These are phyloP conservation scores for Blastobasis lacticolella DNA, from an alignment of 2,888 invertebrate genomes.

Conservation along the genomic window DNA sequence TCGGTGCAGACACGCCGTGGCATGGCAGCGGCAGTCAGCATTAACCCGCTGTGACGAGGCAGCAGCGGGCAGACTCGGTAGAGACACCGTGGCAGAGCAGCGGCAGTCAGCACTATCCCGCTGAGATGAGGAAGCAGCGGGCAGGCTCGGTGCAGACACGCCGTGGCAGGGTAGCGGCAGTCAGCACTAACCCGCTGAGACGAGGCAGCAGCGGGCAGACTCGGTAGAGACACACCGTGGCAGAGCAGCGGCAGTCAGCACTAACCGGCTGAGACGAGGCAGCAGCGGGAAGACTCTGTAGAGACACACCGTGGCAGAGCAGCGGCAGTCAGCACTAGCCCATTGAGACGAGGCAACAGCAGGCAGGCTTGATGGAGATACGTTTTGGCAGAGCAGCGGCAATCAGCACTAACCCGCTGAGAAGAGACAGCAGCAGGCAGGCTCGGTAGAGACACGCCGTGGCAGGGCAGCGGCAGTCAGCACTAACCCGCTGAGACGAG, in stretches of 20 bases:
- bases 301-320: not conserved
- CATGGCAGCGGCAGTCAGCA: not conserved
- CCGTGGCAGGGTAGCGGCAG: constrained; percentile 3
- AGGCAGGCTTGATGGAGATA: too few species aligned
- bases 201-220: constrained; percentile 5
- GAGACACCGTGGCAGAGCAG: constrained; percentile 5
- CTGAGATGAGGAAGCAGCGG: not conserved
- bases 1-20: not conserved
- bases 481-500: too few species aligned
- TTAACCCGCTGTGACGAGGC: not conserved
- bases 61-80: not conserved
- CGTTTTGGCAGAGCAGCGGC: not conserved
- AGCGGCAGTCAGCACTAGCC: not conserved
- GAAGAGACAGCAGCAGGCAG: constrained; percentile 1
- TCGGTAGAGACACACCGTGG: not conserved
- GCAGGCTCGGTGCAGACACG: not conserved
- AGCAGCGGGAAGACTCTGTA: not conserved
- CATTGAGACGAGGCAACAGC: not conserved
- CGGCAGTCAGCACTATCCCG: not conserved
- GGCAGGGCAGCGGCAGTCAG: not conserved
- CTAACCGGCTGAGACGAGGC: constrained; percentile 6
- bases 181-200: not conserved
- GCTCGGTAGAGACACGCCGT: not conserved
- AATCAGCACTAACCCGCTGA: not conserved
- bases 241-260: not conserved